These are phyloP conservation scores for Xestoiulus laeticollis DNA, from an alignment of 2,888 invertebrate genomes.

Conservation along the genomic window DNA sequence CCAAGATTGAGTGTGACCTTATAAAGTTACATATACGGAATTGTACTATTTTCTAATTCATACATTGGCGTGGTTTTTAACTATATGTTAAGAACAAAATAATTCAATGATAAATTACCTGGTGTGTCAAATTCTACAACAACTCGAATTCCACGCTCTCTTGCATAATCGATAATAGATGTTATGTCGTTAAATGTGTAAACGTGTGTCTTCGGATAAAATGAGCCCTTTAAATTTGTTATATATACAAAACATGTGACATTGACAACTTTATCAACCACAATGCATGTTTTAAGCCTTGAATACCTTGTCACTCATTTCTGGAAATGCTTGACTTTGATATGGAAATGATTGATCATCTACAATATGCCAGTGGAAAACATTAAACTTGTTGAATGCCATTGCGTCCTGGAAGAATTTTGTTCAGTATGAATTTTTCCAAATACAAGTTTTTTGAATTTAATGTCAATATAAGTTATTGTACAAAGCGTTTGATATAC, in stretches of 20 bases:
- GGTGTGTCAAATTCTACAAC: constrained; percentile 92
- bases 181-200: constrained; percentile 74
- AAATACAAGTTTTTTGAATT: not conserved
- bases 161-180: constrained; percentile 78
- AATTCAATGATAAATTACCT: constrained; percentile 64
- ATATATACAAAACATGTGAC: not conserved
- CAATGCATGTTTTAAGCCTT: not conserved
- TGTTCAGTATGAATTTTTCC: constrained; percentile 63
- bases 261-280: too few relatives aligned
- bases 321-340: constrained; percentile 68
- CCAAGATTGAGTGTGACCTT: constrained; percentile 88
- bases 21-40: not conserved
- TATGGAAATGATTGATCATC: constrained; percentile 95
- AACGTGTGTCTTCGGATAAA: constrained; percentile 70
- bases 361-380: constrained; percentile 94
- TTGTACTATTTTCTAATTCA: not conserved
- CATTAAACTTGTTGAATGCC: constrained; percentile 91
- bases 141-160: constrained; percentile 83
- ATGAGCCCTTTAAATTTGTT: constrained; percentile 70
- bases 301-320: constrained; percentile 48
- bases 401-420: constrained; percentile 84
- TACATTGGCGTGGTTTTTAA: not conserved
- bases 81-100: not conserved
- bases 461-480: too few relatives aligned
- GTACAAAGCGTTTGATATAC: constrained; percentile 32